Conservation (phyloP, 2,113 vertebrate species). For the Clarias batrachus region DNA sequence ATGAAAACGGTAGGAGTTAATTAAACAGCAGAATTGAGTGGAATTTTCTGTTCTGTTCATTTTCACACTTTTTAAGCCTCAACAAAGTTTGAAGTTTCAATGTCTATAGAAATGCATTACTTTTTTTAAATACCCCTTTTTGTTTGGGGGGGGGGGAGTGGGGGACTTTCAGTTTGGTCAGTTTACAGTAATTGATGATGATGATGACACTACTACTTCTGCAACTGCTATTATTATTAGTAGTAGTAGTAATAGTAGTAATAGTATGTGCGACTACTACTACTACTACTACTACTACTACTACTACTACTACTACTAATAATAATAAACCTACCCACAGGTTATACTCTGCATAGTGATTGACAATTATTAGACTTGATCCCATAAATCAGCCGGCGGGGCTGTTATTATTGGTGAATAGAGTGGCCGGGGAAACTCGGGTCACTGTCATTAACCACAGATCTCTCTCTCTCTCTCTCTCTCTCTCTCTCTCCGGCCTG, state of each 20-base stretch:
- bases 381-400: conserved; percentile 96
- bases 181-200: neutral
- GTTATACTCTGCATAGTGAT: conserved; percentile 77
- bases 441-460: conserved; percentile 98
- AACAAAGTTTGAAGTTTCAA: too few relatives aligned
- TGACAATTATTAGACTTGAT: conserved; percentile 92
- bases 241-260: neutral
- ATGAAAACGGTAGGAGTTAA: neutral
- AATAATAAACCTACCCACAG: conserved; percentile 49
- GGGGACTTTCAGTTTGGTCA: neutral
- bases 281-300: neutral
- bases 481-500: conserved; percentile 41
- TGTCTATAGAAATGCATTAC: too few relatives aligned
- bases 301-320: neutral
- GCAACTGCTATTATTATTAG: neutral
- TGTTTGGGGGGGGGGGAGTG: too few relatives aligned
- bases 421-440: conserved; percentile 93
- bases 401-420: conserved; percentile 96
- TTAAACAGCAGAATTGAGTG: neutral
- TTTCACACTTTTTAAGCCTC: too few relatives aligned
- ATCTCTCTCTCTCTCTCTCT: conserved; percentile 14
- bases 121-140: too few relatives aligned
- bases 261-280: neutral
- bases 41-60: neutral
- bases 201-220: neutral